Evolutionary conservation across 2,113 vertebrate species (phyloP), one percentile per base, ranked within the genome.

Genomic region (Petroica traversi): DNA sequence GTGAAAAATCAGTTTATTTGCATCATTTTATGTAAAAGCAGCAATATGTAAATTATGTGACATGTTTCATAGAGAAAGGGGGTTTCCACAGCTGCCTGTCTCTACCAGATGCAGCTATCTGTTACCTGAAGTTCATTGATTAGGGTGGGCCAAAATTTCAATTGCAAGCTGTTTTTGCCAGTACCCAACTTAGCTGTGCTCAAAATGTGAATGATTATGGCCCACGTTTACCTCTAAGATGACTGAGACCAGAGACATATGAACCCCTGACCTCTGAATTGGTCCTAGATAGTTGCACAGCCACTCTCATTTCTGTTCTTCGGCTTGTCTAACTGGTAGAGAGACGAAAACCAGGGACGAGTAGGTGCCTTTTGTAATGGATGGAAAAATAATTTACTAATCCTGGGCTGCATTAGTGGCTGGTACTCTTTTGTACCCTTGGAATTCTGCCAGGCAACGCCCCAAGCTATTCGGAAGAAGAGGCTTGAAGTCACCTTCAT

Each of bases 391-490:
- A 85, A 89, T 66, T 76, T 73, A 23, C 38, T 62, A 43, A 85
- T 24, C 15, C 36, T 45, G 51, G 29, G 45, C 57, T 89, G 33
- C 38, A 51, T 66, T 61, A 38, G 16, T 62, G 45, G 40, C 48
- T 25, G 12, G 11, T 48, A 51, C 14, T 48, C 25, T 63, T 55
- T 61, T 3, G 1, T 19, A 29, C 2, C 2, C 19, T 61, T 38
- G 41, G 18, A 73, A 28, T 1, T 63, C 19, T 1, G 2, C 31
- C 48, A 8, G 49, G 15, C 31, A 36, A 49, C 43, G 24, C 10
- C 40, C 11, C 2, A 4, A 43, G 54, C 14, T 1, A 0, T 41
- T 43, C 1, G 9, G 15, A 29, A 10, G 28, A n/a, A 66, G 36
- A 63, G 28, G 18, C 6, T 93, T 78, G 64, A 75, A 78, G 49